Percentiles rank a stretch among this genome's conserved stretches.
These are phyloP conservation scores for Drosophila auraria DNA, from an alignment of 1,140 invertebrate genomes.

Conservation along the genomic window DNA sequence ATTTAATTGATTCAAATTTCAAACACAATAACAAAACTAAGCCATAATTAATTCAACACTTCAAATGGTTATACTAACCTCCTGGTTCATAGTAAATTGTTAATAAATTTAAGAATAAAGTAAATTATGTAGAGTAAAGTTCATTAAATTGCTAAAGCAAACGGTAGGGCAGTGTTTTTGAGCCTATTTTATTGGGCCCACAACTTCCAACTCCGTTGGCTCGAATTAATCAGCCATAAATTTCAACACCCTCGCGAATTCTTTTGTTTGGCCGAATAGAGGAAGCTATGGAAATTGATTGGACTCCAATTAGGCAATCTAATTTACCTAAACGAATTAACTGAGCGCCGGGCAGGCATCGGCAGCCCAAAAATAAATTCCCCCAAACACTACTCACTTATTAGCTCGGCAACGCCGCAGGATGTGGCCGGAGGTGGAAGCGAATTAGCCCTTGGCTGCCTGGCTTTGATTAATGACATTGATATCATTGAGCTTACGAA, in stretches of 20 bases:
- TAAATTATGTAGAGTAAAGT: background rate
- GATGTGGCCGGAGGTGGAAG: conserved; percentile 81
- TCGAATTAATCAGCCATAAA: conserved; percentile 47
- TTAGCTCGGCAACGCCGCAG: conserved; percentile 15
- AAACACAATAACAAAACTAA: background rate
- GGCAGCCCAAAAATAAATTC: conserved; percentile 63
- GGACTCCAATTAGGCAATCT: conserved; percentile 78
- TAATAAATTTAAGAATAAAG: background rate
- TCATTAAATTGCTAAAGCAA: background rate
- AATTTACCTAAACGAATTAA: conserved; percentile 78
- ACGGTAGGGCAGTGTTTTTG: background rate
- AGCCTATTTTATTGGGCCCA: conserved; percentile 7
- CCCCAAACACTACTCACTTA: conserved; percentile 31
- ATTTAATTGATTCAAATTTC: background rate
- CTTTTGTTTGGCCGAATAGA: conserved; percentile 54
- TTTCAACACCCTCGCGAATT: conserved; percentile 46
- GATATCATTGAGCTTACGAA: conserved; percentile 39
- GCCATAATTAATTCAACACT: too few species aligned
- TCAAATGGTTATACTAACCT: background rate
- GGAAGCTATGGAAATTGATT: conserved; percentile 73
- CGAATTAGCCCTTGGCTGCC: conserved; percentile 81
- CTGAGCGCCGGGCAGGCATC: conserved; percentile 27
- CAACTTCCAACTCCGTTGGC: conserved; percentile 18
- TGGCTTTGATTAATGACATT: conserved; percentile 73
- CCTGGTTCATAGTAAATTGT: background rate